A percentile compares a stretch with the other conserved stretches of the same genome.
phyloP scores from a whole-genome alignment of 2,113 vertebrate species.

The Colossoma macropomum region DNA sequence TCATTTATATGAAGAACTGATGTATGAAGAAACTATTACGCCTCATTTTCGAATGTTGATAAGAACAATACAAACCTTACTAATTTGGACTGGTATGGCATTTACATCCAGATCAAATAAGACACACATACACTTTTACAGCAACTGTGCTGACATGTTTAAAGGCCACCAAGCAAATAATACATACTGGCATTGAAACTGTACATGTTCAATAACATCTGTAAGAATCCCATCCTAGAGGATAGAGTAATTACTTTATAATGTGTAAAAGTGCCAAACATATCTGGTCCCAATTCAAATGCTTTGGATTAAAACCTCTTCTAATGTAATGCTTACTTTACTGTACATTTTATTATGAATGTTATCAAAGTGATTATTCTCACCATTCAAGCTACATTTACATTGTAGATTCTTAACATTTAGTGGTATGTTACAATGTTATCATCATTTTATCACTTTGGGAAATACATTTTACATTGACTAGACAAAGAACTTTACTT shows the following conservation, averaged over 20 bases:
- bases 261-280: slow-evolving; percentile 4
- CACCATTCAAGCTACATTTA: slow-evolving; percentile 10
- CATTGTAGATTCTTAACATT: slow-evolving; percentile 28
- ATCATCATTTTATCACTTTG: background rate
- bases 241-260: background rate
- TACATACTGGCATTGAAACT: background rate
- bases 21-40: background rate
- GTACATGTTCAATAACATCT: background rate
- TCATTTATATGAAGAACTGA: slow-evolving; percentile 9
- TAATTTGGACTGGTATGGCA: background rate
- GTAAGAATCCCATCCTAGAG: background rate
- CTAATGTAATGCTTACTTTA: background rate
- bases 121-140: too few species aligned
- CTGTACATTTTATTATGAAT: slow-evolving; percentile 25
- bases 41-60: background rate
- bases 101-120: slow-evolving; percentile 2
- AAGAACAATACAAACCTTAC: background rate
- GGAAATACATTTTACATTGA: slow-evolving; percentile 8
- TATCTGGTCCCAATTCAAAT: background rate
- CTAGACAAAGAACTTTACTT: background rate
- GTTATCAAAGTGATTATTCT: slow-evolving; percentile 12
- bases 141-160: background rate
- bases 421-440: background rate
- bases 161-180: background rate
- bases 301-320: background rate